A percentile compares a stretch with the other conserved stretches of the same genome.
phyloP scores from a whole-genome alignment of 2,113 vertebrate species.

The Steatornis caripensis region DNA sequence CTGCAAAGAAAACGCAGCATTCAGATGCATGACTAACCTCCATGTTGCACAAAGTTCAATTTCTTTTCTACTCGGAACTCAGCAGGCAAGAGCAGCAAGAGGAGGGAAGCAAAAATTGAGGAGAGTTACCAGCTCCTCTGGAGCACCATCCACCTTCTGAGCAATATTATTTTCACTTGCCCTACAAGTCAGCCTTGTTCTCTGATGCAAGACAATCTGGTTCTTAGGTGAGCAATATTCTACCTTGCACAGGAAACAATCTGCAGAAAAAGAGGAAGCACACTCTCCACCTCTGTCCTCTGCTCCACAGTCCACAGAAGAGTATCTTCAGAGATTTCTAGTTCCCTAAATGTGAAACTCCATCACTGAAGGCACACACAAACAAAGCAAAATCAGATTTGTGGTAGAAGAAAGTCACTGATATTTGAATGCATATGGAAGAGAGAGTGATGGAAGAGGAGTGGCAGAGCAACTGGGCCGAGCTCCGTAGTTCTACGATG shows the following conservation, averaged over 20 bases:
- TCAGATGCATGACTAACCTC: background rate
- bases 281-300: background rate
- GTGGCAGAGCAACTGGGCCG: background rate
- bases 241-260: background rate
- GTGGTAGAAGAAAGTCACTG: background rate
- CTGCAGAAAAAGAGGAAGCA: background rate
- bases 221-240: background rate
- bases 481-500: background rate
- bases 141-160: background rate
- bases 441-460: background rate
- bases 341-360: background rate
- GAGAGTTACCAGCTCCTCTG: background rate
- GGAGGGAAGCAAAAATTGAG: background rate
- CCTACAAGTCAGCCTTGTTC: background rate
- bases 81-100: background rate
- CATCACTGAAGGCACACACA: background rate
- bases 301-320: background rate
- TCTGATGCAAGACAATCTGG: background rate
- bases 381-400: background rate
- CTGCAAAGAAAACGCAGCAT: background rate
- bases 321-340: background rate
- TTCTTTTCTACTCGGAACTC: background rate
- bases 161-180: background rate
- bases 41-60: background rate
- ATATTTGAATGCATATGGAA: background rate